Evolutionary conservation across 1,140 invertebrate genomes (phyloP), one percentile per base, ranked within the genome.

Genomic region (Drosophila ogumai): DNA sequence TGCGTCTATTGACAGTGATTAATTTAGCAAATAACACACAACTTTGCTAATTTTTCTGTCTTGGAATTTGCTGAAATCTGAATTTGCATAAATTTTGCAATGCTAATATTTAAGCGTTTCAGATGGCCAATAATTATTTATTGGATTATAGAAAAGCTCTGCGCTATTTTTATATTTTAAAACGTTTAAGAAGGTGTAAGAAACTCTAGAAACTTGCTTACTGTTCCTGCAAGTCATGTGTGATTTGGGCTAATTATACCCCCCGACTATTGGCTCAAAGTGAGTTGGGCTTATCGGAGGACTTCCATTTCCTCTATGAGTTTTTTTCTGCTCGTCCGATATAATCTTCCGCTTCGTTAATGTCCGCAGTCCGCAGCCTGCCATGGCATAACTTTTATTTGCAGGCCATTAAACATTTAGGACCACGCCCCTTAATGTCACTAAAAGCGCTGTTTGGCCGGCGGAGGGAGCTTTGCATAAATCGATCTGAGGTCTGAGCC

Each of bases 351-450:
- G 64, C 63, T 64, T 60, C 77, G 75, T 80, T 81, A 84, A 85
- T 85, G 77, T 63, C 60, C 54, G 15, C 61, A 60, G 64, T 50
- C 47, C 49, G 9, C 47, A 50, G 47, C 49, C 67, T 46, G 64
- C 15, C 34, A 25, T 32, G 58, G 63, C 68, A 63, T 81, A 63
- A 68, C 75, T 85, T 86, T 75, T 76, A 85, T 79, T 75, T 78
- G 67, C 61, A 43, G 72, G 58, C 49, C 81, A 85, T 78, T 77
- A 79, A 82, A 77, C 82, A 75, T 76, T 82, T 81, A 81, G 80
- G 69, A 64, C 84, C 84, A 78, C 78, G 82, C 82, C 82, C 57
- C 59, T 67, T 81, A 76, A 78, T 75, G 79, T 82, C 67, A 78
- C 80, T 85, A 85, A 81, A 79, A 76, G 74, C 74, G 67, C 79